These are phyloP conservation scores for Drosophila testacea DNA, from an alignment of 2,888 invertebrate genomes.

Conservation along the genomic window DNA sequence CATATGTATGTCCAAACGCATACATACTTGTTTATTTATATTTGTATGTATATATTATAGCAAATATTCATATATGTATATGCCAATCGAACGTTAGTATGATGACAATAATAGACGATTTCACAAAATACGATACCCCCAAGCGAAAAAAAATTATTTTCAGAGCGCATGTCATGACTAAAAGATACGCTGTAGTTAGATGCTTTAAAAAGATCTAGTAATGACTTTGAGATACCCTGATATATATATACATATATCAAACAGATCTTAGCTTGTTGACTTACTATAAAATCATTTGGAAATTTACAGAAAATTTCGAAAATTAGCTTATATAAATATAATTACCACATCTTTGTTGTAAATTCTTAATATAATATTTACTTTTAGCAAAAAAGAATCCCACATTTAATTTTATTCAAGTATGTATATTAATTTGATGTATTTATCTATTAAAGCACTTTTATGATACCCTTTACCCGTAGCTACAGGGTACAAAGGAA, in stretches of 20 bases:
- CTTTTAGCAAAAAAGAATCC: neutral
- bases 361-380: neutral
- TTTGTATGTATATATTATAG: constrained; percentile 18
- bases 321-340: neutral
- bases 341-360: neutral
- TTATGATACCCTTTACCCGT: neutral
- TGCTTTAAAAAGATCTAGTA: too few species aligned
- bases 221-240: too few species aligned
- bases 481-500: constrained; percentile 26
- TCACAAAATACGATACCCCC: constrained; percentile 73
- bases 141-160: neutral
- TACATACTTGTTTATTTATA: neutral
- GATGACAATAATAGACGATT: constrained; percentile 80
- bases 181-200: constrained; percentile 24
- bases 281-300: neutral
- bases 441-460: neutral
- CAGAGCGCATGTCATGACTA: neutral
- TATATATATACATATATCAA: too few species aligned
- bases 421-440: neutral
- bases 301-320: neutral
- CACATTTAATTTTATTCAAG: neutral
- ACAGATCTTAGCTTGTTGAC: too few species aligned
- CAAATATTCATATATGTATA: constrained; percentile 38
- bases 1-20: constrained; percentile 3
- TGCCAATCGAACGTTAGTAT: constrained; percentile 75